phyloP scores from a whole-genome alignment of 1,140 invertebrate genomes.

The Achatina immaculata region DNA sequence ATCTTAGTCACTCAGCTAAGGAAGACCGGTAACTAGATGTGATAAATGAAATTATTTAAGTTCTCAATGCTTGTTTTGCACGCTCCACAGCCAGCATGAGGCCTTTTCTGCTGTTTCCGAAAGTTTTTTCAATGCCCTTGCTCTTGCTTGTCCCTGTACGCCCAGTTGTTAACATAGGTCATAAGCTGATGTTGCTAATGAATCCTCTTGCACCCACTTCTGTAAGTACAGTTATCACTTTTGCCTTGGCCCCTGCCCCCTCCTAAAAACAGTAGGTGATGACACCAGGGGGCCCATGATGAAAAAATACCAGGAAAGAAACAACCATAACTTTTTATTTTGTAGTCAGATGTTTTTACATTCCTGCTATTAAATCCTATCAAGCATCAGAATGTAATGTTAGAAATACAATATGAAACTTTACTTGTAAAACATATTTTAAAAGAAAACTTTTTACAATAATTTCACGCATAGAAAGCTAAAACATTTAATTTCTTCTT shows the following conservation, averaged over 20 bases:
- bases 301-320: neutral
- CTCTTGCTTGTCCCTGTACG: too few relatives aligned
- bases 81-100: too few relatives aligned
- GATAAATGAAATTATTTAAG: too few relatives aligned
- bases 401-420: neutral
- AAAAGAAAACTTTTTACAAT: neutral
- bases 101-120: too few relatives aligned
- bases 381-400: neutral
- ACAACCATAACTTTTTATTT: neutral
- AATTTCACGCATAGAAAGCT: neutral
- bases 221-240: too few relatives aligned
- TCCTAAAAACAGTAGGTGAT: neutral
- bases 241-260: neutral
- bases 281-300: neutral
- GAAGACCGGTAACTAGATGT: too few relatives aligned
- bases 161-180: too few relatives aligned
- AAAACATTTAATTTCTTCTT: conserved; percentile 57
- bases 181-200: too few relatives aligned
- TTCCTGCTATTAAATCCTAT: neutral
- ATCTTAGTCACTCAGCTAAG: too few relatives aligned
- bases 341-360: neutral
- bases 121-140: too few relatives aligned
- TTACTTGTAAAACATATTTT: neutral
- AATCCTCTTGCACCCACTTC: neutral
- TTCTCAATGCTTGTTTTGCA: too few relatives aligned